These are phyloP conservation scores for Syngnathus rostellatus DNA, from an alignment of 2,797 vertebrate species.

Conservation along the genomic window DNA sequence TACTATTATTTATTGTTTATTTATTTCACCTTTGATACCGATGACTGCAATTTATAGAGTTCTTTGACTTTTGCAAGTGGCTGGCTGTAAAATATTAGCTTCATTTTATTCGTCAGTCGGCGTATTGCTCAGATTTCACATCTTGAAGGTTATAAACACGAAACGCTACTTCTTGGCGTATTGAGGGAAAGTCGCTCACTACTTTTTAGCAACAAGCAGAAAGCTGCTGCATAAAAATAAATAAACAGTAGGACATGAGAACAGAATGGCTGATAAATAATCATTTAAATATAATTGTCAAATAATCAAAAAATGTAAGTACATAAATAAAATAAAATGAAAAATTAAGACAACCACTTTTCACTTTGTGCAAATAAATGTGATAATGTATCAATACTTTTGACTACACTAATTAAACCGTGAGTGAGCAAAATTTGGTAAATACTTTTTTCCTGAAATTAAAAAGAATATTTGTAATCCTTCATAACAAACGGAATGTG, in stretches of 20 bases:
- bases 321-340: too few species aligned
- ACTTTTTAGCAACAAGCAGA: neutral
- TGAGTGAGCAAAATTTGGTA: neutral
- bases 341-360: too few species aligned
- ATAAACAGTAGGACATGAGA: too few species aligned
- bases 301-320: too few species aligned
- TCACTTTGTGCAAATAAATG: too few species aligned
- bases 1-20: slow-evolving; percentile 2
- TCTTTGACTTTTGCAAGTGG: neutral
- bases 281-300: too few species aligned
- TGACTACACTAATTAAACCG: too few species aligned
- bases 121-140: neutral
- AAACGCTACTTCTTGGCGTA: neutral
- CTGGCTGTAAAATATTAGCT: neutral
- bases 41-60: neutral
- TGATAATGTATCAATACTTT: too few species aligned
- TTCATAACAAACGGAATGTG: neutral
- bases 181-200: neutral
- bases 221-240: too few species aligned
- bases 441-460: neutral
- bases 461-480: neutral
- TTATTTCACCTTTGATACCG: slow-evolving; percentile 31
- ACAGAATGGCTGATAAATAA: too few species aligned
- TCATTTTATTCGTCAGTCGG: neutral
- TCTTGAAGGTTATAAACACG: neutral